A percentile compares a stretch with the other conserved stretches of the same genome.
These are phyloP conservation scores for Caligus rogercresseyi DNA, from an alignment of 1,140 invertebrate genomes.

Conservation along the genomic window DNA sequence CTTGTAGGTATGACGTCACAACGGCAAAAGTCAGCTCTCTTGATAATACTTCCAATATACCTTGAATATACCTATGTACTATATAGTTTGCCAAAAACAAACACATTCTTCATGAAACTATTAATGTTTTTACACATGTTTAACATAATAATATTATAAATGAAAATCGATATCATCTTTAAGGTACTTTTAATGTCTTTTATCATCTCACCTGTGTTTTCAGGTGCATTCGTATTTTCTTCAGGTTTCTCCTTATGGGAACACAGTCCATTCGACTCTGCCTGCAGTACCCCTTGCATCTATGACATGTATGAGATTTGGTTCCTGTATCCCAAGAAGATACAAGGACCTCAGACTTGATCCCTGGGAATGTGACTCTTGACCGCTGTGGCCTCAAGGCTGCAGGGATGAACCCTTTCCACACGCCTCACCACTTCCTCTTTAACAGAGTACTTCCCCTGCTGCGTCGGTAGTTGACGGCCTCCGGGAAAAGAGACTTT, in stretches of 20 bases:
- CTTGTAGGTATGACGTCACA: no score
- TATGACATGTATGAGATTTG: constrained; percentile 14
- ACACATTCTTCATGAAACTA: no score
- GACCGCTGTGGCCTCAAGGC: constrained; percentile 8
- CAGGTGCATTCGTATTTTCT: constrained; percentile 16
- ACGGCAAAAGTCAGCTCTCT: no score
- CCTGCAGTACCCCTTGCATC: constrained; percentile 17
- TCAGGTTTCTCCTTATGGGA: background rate
- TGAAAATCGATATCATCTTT: no score
- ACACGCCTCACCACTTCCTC: background rate
- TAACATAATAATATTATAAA: no score
- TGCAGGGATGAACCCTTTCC: constrained; percentile 5
- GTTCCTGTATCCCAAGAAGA: constrained; percentile 15
- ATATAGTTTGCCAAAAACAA: no score
- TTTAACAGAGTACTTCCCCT: constrained; percentile 7
- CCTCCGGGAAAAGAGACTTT: no score
- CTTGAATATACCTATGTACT: no score
- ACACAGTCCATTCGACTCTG: constrained; percentile 5
- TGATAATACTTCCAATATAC: no score
- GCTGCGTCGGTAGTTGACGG: no score
- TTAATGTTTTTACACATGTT: no score
- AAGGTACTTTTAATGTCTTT: no score
- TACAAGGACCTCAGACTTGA: constrained; percentile 13
- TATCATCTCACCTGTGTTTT: constrained; percentile 12
- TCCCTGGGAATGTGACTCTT: constrained; percentile 19